phyloP scores from a whole-genome alignment of 2,888 invertebrate genomes.

The Rhimphoctona megacephalus region DNA sequence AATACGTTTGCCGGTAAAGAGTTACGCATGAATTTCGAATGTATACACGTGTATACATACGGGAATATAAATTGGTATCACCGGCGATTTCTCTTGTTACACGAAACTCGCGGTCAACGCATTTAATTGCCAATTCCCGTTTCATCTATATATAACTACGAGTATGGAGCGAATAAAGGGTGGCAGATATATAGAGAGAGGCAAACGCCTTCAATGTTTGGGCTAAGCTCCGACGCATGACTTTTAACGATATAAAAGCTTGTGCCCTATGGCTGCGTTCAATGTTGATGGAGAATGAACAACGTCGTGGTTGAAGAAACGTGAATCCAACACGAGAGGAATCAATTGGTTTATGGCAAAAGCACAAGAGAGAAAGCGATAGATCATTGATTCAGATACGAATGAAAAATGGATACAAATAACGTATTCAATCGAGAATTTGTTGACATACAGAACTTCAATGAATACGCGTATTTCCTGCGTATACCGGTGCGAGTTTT shows the following conservation, averaged over 20 bases:
- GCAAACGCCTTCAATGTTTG: slow-evolving; percentile 1
- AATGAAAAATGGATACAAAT: not conserved
- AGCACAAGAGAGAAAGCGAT: not conserved
- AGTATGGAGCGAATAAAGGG: slow-evolving; percentile 22
- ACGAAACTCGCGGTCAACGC: slow-evolving; percentile 58
- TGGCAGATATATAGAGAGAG: not conserved
- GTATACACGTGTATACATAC: slow-evolving; percentile 7
- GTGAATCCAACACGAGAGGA: slow-evolving; percentile 44
- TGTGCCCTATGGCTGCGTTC: not conserved
- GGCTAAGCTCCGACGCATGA: slow-evolving; percentile 43
- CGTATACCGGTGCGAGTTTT: no score
- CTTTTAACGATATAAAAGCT: slow-evolving; percentile 60
- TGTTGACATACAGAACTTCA: not conserved
- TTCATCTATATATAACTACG: slow-evolving; percentile 3
- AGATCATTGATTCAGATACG: slow-evolving; percentile 3
- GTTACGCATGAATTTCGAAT: slow-evolving; percentile 26
- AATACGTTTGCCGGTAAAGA: slow-evolving; percentile 33
- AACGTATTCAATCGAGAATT: slow-evolving; percentile 12
- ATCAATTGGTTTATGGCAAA: slow-evolving; percentile 45
- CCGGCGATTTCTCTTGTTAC: slow-evolving; percentile 40
- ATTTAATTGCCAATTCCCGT: slow-evolving; percentile 65
- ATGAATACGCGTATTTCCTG: no score
- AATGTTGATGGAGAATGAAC: slow-evolving; percentile 14
- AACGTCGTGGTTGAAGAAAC: slow-evolving; percentile 55
- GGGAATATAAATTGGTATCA: slow-evolving; percentile 59